Percentiles rank a stretch among this genome's conserved stretches.
Conservation (phyloP, 2,888 invertebrate species). For the Andricus quercusramuli region DNA sequence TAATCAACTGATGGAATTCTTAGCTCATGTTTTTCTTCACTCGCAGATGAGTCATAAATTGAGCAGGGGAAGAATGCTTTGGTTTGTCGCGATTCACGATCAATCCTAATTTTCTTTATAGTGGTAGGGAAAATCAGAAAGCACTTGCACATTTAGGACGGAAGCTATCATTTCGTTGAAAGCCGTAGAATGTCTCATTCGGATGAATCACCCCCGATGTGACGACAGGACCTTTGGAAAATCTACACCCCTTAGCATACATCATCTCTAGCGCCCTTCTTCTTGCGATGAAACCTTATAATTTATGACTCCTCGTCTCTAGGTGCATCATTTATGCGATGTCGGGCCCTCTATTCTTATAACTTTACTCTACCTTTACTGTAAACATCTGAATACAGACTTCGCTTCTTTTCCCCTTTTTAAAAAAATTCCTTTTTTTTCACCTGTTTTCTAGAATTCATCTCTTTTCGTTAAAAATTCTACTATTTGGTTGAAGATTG, state of each 20-base stretch:
- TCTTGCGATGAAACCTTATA: slow-evolving; percentile 21
- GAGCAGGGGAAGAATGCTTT: not conserved
- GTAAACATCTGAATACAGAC: not conserved
- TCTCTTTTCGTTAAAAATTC: too few relatives aligned
- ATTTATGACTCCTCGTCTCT: slow-evolving; percentile 33
- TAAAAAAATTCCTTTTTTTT: too few relatives aligned
- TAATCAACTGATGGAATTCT: not conserved
- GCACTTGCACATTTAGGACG: not conserved
- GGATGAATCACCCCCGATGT: slow-evolving; percentile 10
- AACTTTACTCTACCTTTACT: slow-evolving; percentile 6
- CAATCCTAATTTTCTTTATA: slow-evolving; percentile 1
- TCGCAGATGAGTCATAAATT: not conserved
- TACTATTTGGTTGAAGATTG: too few relatives aligned
- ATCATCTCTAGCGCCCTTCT: slow-evolving; percentile 3
- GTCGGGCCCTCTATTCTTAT: not conserved
- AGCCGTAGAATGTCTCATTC: slow-evolving; percentile 14
- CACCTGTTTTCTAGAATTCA: too few relatives aligned
- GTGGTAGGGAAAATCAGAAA: slow-evolving; percentile 18
- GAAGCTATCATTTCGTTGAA: slow-evolving; percentile 26
- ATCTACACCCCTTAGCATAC: slow-evolving; percentile 1
- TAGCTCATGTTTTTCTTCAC: not conserved
- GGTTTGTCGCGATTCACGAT: not conserved
- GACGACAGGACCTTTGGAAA: slow-evolving; percentile 15
- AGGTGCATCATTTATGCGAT: slow-evolving; percentile 26
- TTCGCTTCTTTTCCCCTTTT: too few relatives aligned